Percentiles rank a stretch among this genome's conserved stretches.
These are phyloP conservation scores for Ennomos quercinarius DNA, from an alignment of 2,888 invertebrate genomes.

Conservation along the genomic window DNA sequence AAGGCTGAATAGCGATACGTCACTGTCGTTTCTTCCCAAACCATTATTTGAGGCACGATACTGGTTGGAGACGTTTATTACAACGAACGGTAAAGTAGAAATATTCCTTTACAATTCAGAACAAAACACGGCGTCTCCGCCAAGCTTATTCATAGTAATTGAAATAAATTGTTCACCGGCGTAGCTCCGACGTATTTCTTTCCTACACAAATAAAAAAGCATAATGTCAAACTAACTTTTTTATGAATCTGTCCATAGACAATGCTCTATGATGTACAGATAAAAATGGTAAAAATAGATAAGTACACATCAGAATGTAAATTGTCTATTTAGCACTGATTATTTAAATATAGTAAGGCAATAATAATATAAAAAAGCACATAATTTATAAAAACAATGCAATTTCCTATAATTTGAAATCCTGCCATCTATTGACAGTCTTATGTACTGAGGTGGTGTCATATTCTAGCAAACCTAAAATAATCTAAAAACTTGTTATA, in stretches of 20 bases:
- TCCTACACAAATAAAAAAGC: slow-evolving; percentile 81
- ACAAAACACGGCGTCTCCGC: slow-evolving; percentile 67
- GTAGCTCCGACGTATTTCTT: slow-evolving; percentile 75
- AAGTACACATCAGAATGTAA: background rate
- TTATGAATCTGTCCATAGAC: slow-evolving; percentile 55
- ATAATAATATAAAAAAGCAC: no score
- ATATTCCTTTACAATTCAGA: slow-evolving; percentile 65
- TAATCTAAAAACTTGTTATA: background rate
- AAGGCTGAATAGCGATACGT: slow-evolving; percentile 83
- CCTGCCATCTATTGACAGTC: slow-evolving; percentile 2
- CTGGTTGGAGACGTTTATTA: slow-evolving; percentile 56
- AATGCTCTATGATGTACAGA: slow-evolving; percentile 28
- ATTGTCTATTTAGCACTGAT: no score
- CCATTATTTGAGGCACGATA: slow-evolving; percentile 78
- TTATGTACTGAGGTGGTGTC: background rate
- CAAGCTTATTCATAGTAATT: slow-evolving; percentile 77
- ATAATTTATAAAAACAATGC: no score
- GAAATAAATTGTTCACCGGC: slow-evolving; percentile 82
- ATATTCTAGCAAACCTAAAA: background rate
- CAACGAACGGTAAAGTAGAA: slow-evolving; percentile 56
- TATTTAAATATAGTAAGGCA: background rate
- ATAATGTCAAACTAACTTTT: slow-evolving; percentile 55
- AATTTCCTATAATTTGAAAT: no score
- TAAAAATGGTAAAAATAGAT: slow-evolving; percentile 1
- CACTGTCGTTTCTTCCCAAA: slow-evolving; percentile 80